Conservation (phyloP, 2,113 vertebrate genomes). For the Tachycineta bicolor region DNA sequence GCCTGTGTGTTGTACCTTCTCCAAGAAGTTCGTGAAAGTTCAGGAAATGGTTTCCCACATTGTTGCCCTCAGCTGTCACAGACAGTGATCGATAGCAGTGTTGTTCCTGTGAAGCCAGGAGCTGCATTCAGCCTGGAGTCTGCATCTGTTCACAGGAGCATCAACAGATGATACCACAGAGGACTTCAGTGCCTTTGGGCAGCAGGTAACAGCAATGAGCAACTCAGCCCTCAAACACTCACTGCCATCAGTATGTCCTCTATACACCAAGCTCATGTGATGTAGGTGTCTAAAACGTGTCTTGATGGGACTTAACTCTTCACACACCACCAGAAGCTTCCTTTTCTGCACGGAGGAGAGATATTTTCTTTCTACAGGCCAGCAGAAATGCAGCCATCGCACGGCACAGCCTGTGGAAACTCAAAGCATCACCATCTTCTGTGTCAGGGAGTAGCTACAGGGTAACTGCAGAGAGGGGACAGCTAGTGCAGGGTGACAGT, state of each 20-base stretch:
- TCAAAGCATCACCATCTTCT: not conserved
- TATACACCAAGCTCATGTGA: not conserved
- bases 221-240: not conserved
- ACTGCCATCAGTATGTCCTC: not conserved
- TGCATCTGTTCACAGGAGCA: not conserved
- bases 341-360: not conserved
- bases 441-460: not conserved
- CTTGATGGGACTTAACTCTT: not conserved
- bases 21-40: not conserved
- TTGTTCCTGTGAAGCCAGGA: not conserved
- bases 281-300: accelerated
- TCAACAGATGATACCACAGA: not conserved
- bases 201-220: not conserved
- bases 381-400: not conserved
- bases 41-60: not conserved
- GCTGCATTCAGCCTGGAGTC: not conserved
- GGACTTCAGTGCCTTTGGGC: not conserved
- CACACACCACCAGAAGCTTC: not conserved
- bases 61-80: not conserved
- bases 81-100: not conserved
- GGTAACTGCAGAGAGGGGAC: not conserved
- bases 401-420: not conserved
- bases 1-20: not conserved
- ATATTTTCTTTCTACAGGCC: not conserved
- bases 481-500: not conserved